Conservation (phyloP, 2,888 invertebrate species). For the Noctua fimbriata region DNA sequence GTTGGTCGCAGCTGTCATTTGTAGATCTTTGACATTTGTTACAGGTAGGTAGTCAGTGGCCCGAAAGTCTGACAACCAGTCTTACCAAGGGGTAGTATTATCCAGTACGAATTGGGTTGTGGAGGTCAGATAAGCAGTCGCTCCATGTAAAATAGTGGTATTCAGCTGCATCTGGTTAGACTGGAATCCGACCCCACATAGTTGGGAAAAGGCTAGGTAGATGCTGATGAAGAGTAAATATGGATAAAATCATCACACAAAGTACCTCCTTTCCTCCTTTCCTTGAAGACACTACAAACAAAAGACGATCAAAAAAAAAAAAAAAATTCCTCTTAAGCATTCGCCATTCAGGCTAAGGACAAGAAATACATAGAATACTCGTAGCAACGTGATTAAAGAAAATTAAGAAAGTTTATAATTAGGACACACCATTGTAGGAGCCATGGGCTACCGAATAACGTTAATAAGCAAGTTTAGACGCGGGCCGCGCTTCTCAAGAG, state of each 20-base stretch:
- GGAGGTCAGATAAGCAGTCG: too few species aligned
- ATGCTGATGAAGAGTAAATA: background rate
- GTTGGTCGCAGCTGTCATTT: too few species aligned
- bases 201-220: too few species aligned
- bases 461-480: constrained; percentile 84
- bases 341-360: constrained; percentile 71
- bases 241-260: background rate
- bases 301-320: constrained; percentile 26
- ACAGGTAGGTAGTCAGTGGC: too few species aligned
- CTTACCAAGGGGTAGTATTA: too few species aligned
- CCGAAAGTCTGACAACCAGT: too few species aligned
- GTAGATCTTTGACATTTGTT: too few species aligned
- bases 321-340: constrained; percentile 53
- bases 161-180: too few species aligned
- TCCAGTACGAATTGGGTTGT: too few species aligned
- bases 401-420: constrained; percentile 86
- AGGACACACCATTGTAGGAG: constrained; percentile 74
- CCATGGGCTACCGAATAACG: constrained; percentile 70
- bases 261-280: background rate
- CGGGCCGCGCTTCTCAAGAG: constrained; percentile 77
- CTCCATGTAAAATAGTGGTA: too few species aligned
- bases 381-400: constrained; percentile 76
- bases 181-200: too few species aligned
- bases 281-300: background rate
- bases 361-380: constrained; percentile 60